A percentile compares a stretch with the other conserved stretches of the same genome.
Conservation (phyloP, 2,797 vertebrate genomes). For the Phylloscopus collybita region DNA sequence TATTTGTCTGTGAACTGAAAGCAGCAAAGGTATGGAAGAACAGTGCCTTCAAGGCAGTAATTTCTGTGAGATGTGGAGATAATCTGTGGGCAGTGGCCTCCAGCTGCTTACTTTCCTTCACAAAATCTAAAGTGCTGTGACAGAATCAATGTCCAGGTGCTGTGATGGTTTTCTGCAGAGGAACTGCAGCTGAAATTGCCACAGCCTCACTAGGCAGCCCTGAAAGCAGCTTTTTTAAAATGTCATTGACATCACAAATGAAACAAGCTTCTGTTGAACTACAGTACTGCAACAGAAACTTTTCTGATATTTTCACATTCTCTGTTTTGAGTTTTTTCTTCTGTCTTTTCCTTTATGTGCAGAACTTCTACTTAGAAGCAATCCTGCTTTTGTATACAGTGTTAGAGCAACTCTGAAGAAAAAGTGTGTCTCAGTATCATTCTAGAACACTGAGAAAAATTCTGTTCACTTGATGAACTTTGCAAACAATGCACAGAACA, state of each 20-base stretch:
- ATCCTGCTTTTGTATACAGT: background rate
- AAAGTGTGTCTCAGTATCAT: background rate
- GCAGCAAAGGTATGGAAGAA: background rate
- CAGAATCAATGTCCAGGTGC: background rate
- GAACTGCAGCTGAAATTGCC: background rate
- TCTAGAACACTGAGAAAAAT: background rate
- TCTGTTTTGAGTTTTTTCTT: background rate
- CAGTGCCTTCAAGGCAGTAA: background rate
- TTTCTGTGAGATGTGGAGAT: background rate
- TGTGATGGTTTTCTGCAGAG: background rate
- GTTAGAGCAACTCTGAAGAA: background rate
- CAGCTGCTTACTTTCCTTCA: background rate
- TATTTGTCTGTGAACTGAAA: background rate
- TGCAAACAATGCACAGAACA: background rate
- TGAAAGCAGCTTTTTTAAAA: background rate
- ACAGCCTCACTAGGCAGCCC: background rate
- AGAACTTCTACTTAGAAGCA: background rate
- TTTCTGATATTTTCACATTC: background rate
- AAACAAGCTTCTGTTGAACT: background rate
- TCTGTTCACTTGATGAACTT: background rate
- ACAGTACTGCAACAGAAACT: background rate
- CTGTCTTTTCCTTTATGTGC: background rate
- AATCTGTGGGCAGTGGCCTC: background rate
- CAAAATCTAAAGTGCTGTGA: accelerated
- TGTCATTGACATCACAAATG: background rate